Conservation (phyloP, 2,113 vertebrate species). For the Ctenodactylus gundi region DNA sequence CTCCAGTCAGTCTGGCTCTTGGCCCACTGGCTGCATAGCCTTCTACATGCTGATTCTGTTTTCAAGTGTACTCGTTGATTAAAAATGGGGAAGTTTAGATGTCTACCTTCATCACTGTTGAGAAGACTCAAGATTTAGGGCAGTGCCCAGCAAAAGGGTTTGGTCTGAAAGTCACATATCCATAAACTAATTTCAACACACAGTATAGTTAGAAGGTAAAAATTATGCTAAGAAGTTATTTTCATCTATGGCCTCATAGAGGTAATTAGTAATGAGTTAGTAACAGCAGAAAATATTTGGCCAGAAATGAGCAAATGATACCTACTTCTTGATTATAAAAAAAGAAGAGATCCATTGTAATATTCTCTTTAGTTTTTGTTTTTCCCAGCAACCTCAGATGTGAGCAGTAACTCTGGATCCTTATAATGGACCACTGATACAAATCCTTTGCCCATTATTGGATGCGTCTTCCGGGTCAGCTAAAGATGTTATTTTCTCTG, state of each 20-base stretch:
- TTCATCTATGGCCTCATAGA: neutral
- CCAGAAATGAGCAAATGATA: neutral
- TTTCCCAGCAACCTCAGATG: conserved; percentile 15
- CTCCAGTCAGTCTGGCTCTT: no score
- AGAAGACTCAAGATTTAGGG: no score
- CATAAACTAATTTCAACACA: neutral
- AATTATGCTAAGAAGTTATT: neutral
- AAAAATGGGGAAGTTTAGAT: no score
- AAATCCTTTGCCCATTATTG: neutral
- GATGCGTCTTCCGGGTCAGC: neutral
- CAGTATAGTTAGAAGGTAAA: neutral
- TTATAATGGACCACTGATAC: neutral
- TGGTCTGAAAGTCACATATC: neutral
- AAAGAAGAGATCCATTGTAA: neutral
- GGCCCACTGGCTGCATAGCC: no score
- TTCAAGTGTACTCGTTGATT: no score
- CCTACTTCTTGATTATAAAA: neutral
- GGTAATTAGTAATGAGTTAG: neutral
- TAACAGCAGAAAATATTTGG: neutral
- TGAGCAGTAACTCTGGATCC: neutral
- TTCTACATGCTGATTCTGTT: no score
- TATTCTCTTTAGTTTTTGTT: neutral
- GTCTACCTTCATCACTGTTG: no score
- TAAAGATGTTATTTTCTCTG: neutral
- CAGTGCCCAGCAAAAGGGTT: no score